These are phyloP conservation scores for Pedetes capensis DNA, from an alignment of 2,113 vertebrate species.

Conservation along the genomic window DNA sequence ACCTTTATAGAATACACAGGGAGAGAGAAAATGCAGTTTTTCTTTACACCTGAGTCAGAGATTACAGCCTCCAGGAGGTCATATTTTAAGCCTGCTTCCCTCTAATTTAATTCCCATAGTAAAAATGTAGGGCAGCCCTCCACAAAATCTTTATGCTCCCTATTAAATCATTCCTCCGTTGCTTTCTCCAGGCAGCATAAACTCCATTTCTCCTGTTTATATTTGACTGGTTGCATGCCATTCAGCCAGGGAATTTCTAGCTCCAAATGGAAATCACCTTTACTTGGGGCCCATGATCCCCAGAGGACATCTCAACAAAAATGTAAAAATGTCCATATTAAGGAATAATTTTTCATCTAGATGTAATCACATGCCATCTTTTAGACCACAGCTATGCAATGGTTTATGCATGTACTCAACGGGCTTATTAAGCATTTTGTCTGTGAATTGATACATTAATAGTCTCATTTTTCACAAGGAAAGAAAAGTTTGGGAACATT, in stretches of 20 bases:
- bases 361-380: background rate
- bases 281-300: background rate
- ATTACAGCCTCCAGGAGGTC: background rate
- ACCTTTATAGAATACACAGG: too few species aligned
- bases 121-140: fast-evolving
- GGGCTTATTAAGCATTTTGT: background rate
- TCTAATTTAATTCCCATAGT: background rate
- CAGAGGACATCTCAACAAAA: background rate
- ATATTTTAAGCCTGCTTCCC: background rate
- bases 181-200: background rate
- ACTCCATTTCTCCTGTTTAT: too few species aligned
- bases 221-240: fast-evolving
- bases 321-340: too few species aligned
- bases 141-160: too few species aligned
- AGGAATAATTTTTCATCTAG: background rate
- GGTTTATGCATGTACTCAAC: background rate
- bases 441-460: background rate
- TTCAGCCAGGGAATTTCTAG: fast-evolving
- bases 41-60: background rate
- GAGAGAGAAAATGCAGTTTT: background rate
- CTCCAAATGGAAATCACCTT: background rate
- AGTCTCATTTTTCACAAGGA: background rate
- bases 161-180: background rate
- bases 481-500: background rate
- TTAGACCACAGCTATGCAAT: too few species aligned